These are phyloP conservation scores for Phylloscopus whistleri DNA, from an alignment of 2,113 vertebrate genomes.

Conservation along the genomic window DNA sequence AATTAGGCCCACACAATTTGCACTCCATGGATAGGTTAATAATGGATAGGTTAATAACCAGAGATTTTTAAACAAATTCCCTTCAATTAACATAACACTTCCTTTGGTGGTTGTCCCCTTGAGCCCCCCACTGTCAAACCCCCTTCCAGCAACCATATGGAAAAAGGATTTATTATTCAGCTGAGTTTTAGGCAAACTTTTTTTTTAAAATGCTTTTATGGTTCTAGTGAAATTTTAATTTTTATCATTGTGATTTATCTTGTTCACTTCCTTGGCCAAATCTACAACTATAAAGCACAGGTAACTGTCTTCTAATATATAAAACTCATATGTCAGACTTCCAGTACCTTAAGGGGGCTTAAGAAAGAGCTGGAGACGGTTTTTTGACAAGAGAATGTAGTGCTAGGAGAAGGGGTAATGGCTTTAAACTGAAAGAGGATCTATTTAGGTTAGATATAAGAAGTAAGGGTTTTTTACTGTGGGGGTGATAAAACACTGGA, in stretches of 20 bases:
- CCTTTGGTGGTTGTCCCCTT: background rate
- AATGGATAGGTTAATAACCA: background rate
- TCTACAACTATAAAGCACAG: background rate
- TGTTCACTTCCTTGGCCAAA: background rate
- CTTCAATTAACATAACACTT: background rate
- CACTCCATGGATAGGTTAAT: background rate
- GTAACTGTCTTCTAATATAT: background rate
- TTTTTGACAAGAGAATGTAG: background rate
- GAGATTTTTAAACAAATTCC: background rate
- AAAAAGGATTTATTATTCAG: background rate
- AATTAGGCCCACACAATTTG: background rate
- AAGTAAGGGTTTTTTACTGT: background rate
- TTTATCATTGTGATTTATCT: background rate
- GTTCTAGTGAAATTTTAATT: background rate
- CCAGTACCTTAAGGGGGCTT: background rate
- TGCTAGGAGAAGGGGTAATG: background rate
- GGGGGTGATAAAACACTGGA: background rate
- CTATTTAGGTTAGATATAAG: background rate
- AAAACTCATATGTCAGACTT: background rate
- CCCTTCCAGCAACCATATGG: background rate
- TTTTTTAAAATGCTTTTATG: background rate
- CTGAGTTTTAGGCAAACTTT: background rate
- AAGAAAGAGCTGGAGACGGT: background rate
- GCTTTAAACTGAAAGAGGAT: background rate
- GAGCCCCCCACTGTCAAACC: fast-evolving